Percentiles rank a stretch among this genome's conserved stretches.
phyloP scores from a whole-genome alignment of 1,140 invertebrate species.

The Charaxes varanes region DNA sequence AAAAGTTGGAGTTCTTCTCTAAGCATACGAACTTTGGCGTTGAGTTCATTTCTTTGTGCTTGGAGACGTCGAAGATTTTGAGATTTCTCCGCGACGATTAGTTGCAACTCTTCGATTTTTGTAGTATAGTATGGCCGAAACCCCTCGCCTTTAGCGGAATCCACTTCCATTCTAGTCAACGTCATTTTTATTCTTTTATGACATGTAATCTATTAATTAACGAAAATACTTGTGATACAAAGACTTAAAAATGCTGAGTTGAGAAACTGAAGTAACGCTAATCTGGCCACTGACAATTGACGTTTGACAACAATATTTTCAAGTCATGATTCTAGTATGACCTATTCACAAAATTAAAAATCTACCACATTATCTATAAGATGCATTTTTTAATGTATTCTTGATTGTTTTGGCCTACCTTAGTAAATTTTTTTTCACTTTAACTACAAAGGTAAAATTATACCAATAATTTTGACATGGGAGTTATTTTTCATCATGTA shows the following conservation, averaged over 20 bases:
- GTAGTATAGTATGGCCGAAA: constrained; percentile 96
- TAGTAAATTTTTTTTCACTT: too few relatives aligned
- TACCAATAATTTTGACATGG: too few relatives aligned
- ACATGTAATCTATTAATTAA: constrained; percentile 17
- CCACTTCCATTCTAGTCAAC: constrained; percentile 89
- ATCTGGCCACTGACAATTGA: too few relatives aligned
- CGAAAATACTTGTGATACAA: not conserved
- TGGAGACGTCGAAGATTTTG: constrained; percentile 98
- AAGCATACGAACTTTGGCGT: constrained; percentile 99
- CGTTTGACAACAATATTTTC: constrained; percentile 18
- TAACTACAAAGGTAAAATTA: too few relatives aligned
- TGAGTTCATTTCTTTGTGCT: constrained; percentile 99
- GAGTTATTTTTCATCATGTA: too few relatives aligned
- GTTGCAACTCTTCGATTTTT: constrained; percentile 97
- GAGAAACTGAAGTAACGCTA: not conserved
- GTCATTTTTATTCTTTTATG: constrained; percentile 39
- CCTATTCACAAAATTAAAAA: too few relatives aligned
- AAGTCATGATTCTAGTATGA: too few relatives aligned
- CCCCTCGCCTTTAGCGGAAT: constrained; percentile 88
- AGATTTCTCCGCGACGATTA: constrained; percentile 97
- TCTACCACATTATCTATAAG: too few relatives aligned
- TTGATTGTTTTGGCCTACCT: too few relatives aligned
- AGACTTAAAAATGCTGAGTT: too few relatives aligned
- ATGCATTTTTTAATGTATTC: too few relatives aligned
- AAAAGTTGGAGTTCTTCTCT: constrained; percentile 97